Evolutionary conservation across 2,797 vertebrate genomes (phyloP).

Genomic region (Petrocephalus sullivani): DNA sequence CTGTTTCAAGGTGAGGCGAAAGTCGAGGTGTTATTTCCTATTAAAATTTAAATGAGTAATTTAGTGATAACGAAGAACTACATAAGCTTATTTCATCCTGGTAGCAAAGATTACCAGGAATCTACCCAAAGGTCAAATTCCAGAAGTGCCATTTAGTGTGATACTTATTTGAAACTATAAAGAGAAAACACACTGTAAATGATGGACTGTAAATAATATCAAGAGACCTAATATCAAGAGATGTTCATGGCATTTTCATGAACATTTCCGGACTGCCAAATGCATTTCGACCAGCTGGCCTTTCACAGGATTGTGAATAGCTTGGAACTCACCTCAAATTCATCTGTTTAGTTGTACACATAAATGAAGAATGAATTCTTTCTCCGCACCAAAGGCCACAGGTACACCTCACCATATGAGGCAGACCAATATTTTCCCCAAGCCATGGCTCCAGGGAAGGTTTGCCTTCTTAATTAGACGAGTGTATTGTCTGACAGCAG

Average conservation of each 20-base stretch:
- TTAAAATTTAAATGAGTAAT: neutral
- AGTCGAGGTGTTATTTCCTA: neutral
- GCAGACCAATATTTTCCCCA: neutral
- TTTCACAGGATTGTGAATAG: conserved; percentile 16
- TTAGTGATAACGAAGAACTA: neutral
- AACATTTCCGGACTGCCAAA: neutral
- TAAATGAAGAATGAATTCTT: conserved; percentile 10
- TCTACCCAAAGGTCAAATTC: neutral
- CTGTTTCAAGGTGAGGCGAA: neutral
- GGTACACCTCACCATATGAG: conserved; percentile 13
- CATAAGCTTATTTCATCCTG: neutral
- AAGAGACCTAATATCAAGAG: neutral
- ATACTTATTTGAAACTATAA: neutral
- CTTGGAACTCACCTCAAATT: conserved; percentile 12
- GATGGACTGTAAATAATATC: neutral
- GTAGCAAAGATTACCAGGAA: neutral
- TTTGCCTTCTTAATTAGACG: conserved; percentile 3
- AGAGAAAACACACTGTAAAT: neutral
- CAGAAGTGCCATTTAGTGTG: neutral
- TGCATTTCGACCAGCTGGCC: neutral
- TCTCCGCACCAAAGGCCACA: neutral
- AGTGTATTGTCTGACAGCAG: neutral
- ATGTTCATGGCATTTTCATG: neutral
- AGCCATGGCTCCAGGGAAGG: neutral
- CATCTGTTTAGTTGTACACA: conserved; percentile 9